Evolutionary conservation across 2,113 vertebrate genomes (phyloP).

Genomic region (Garra rufa): DNA sequence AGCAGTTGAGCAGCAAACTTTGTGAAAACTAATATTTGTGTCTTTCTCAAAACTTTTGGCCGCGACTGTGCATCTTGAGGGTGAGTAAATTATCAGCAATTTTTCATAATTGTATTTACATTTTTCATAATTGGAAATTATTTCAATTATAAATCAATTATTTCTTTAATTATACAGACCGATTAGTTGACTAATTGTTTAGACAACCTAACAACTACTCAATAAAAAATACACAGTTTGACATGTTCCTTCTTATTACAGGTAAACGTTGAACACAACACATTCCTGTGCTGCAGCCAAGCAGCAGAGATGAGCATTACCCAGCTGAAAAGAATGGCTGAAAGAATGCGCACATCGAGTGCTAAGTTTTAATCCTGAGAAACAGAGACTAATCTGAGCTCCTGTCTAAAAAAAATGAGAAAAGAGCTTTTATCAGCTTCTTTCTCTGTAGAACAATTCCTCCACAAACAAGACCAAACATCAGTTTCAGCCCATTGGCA

Average conservation of each 20-base stretch:
- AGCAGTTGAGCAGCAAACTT: no score
- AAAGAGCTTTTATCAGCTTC: not conserved
- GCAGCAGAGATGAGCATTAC: slow-evolving; percentile 23
- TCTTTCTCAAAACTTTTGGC: no score
- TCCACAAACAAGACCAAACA: not conserved
- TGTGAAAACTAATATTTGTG: no score
- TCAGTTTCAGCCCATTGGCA: slow-evolving; percentile 21
- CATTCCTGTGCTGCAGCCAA: slow-evolving; percentile 43
- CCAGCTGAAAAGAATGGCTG: not conserved
- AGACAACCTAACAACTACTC: not conserved
- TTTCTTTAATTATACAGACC: not conserved
- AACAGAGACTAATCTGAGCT: slow-evolving; percentile 18
- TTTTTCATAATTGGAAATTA: no score
- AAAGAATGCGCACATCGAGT: not conserved
- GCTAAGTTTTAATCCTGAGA: not conserved
- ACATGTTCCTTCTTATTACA: slow-evolving; percentile 11
- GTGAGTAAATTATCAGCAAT: not conserved
- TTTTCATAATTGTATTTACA: no score
- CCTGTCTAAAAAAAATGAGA: slow-evolving; percentile 14
- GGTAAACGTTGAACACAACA: slow-evolving; percentile 34
- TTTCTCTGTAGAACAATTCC: not conserved
- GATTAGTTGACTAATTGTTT: not conserved
- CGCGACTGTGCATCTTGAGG: no score
- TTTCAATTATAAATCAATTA: no score
- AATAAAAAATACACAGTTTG: not conserved